phyloP scores from a whole-genome alignment of 1,140 invertebrate genomes.

The Ceratina australensis region DNA sequence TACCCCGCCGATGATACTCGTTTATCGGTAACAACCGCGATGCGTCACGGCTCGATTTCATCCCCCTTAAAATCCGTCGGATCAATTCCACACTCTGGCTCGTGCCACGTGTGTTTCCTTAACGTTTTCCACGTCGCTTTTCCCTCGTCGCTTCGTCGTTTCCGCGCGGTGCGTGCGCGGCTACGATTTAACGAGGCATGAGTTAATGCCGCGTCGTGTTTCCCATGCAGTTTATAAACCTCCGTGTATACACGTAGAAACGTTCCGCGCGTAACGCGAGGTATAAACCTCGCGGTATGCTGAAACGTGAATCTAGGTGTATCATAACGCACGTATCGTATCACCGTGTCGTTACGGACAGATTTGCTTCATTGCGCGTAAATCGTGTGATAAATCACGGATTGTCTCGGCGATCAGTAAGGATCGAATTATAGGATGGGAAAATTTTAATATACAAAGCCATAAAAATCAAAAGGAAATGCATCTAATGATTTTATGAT shows the following conservation, averaged over 20 bases:
- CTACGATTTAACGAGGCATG: conserved; percentile 60
- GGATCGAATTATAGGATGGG: too few relatives aligned
- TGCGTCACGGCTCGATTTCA: conserved; percentile 11
- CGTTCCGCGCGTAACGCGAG: too few relatives aligned
- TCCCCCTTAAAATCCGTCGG: conserved; percentile 21
- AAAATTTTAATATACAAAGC: too few relatives aligned
- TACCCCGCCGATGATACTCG: not conserved
- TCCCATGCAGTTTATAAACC: conserved; percentile 43
- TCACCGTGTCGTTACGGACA: too few relatives aligned
- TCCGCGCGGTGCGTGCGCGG: not conserved
- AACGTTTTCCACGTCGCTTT: not conserved
- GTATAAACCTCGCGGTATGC: too few relatives aligned
- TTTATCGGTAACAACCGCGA: not conserved
- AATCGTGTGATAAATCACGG: too few relatives aligned
- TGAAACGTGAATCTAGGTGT: too few relatives aligned
- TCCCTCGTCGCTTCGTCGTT: conserved; percentile 12
- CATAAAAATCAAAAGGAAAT: too few relatives aligned
- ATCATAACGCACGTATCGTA: too few relatives aligned
- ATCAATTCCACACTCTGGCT: conserved; percentile 31
- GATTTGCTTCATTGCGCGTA: too few relatives aligned
- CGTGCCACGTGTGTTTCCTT: conserved; percentile 13
- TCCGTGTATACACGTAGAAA: not conserved
- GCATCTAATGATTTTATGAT: too few relatives aligned
- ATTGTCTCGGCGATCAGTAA: too few relatives aligned
- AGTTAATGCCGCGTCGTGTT: conserved; percentile 55